phyloP scores from a whole-genome alignment of 2,113 vertebrate species.

The pig (Sus scrofa) region T2T-Sscrofa CM000814.6:122776001-122776500 shows the following conservation, averaged over 20 bases:
- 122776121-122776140: not conserved
- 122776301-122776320: not conserved
- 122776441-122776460: not conserved
- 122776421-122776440: not conserved
- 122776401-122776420: fast-evolving
- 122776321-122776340: not conserved
- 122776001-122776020: not conserved
- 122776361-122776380: not conserved
- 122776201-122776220: not conserved
- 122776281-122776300: not conserved
- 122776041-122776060: not conserved
- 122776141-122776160: not conserved
- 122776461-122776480: not conserved
- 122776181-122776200: not conserved
- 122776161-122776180: not conserved
- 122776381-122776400: not conserved
- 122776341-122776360: fast-evolving
- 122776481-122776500: slow-evolving; percentile 90
- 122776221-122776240: not conserved
- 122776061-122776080: not conserved
- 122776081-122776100: not conserved
- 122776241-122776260: not conserved
- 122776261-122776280: not conserved
- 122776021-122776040: not conserved
- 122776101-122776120: not conserved